Base-by-base conservation (phyloP, 2,113 vertebrate species). In the Macheiramphus alcinus region DNA sequence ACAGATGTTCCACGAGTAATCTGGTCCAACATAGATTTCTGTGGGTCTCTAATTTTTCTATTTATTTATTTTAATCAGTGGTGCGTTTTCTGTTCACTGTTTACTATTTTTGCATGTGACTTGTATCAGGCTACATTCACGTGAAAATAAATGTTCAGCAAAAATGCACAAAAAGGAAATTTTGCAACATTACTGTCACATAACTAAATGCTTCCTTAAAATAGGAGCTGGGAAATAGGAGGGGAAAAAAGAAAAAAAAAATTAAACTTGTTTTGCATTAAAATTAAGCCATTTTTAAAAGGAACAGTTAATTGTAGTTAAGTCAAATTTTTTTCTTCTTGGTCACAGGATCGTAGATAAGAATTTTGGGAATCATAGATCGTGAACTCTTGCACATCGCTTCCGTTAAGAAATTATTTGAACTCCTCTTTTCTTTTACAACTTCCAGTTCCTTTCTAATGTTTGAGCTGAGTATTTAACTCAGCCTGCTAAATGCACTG, bases 191-290 rank as follows among this genome's bases (percentile, higher is more conserved):
- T 88, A 80, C 26, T 97, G 62, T 83, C 71, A 66, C 0, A 1
- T 78, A 86, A 80, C 29, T 56, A 76, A 93, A 78, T 71, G 67
- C 50, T 95, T 91, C 78, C 53, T 81, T 94, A 88, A 91, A 92
- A 84, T 27, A 80, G 67, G 62, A 94, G 23, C 36, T 92, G 53
- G 48, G 40, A 88, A 83, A 82, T n/a, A 62, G 42, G 27, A 61
- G 55, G 12, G 16, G 3, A 27, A 42, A 42, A 76, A 58, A 21
- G 9, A 22, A 9, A 31, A 88, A 56, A 59, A 45, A 65, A n/a
- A 14, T 0, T 3, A 10, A 56, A 12, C 38, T 88, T 62, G 27
- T 76, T 93, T 95, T 90, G 36, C 17, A 34, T 84, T 79, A 47
- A 89, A 81, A 91, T 82, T 29, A 87, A 84, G 10, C 22, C 7